These are phyloP conservation scores for Sebastes taczanowskii DNA, from an alignment of 2,797 vertebrate genomes.

Conservation along the genomic window DNA sequence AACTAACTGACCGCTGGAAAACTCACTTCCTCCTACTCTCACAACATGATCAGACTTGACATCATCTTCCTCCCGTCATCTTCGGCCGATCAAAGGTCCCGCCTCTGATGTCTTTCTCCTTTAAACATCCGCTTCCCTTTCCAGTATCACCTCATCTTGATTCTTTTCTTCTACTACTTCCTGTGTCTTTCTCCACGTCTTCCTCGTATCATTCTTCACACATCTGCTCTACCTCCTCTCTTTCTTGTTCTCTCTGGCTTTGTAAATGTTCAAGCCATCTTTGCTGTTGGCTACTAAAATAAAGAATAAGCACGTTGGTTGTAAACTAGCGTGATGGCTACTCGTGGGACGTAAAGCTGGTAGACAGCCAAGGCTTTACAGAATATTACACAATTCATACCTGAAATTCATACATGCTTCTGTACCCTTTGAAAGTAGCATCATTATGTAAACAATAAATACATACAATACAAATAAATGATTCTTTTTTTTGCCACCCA, in stretches of 20 bases:
- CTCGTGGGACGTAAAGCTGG: slow-evolving; percentile 62
- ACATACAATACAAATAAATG: slow-evolving; percentile 66
- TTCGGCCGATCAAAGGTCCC: slow-evolving; percentile 63
- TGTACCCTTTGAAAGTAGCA: slow-evolving; percentile 82
- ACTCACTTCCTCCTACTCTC: slow-evolving; percentile 44
- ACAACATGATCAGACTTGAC: slow-evolving; percentile 41
- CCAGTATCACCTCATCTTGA: slow-evolving; percentile 44
- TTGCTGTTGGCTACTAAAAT: slow-evolving; percentile 60
- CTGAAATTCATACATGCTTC: slow-evolving; percentile 70
- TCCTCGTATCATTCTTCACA: slow-evolving; percentile 13
- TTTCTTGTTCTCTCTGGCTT: not conserved
- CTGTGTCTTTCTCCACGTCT: slow-evolving; percentile 48
- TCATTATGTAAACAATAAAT: slow-evolving; percentile 86
- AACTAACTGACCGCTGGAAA: slow-evolving; percentile 25
- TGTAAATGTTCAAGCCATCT: slow-evolving; percentile 14
- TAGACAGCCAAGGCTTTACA: slow-evolving; percentile 69
- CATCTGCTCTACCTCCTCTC: slow-evolving; percentile 13
- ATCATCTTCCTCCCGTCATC: slow-evolving; percentile 43
- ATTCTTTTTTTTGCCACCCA: slow-evolving; percentile 31
- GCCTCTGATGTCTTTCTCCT: slow-evolving; percentile 62
- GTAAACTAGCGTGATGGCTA: slow-evolving; percentile 75
- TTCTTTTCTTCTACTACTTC: slow-evolving; percentile 58
- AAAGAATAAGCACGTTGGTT: slow-evolving; percentile 63
- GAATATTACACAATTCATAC: slow-evolving; percentile 68
- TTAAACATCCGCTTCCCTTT: slow-evolving; percentile 68